Conservation (phyloP, 2,113 vertebrate genomes). For the Nibea coibor region DNA sequence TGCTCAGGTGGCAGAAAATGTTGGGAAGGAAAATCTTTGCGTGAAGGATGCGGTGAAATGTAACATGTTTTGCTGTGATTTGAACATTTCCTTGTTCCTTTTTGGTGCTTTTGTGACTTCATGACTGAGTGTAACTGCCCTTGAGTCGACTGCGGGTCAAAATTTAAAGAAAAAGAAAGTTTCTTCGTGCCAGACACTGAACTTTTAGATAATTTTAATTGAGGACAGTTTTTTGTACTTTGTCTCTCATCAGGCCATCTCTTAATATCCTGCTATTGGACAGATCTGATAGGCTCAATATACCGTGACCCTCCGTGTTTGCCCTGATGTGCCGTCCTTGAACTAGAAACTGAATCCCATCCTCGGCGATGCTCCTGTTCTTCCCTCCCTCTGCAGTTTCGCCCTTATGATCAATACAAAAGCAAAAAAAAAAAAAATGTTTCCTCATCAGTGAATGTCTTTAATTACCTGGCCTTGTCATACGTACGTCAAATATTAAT, state of each 20-base stretch:
- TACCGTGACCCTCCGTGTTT: conserved; percentile 32
- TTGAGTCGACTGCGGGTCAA: not conserved
- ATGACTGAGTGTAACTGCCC: not conserved
- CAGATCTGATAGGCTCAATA: conserved; percentile 39
- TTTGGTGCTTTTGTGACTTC: conserved; percentile 1
- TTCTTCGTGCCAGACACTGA: not conserved
- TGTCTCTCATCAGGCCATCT: conserved; percentile 42
- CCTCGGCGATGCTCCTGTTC: conserved; percentile 15
- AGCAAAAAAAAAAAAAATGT: not conserved
- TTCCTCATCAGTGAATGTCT: not conserved
- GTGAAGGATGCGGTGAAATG: not conserved
- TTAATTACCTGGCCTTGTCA: not conserved
- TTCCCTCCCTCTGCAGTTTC: conserved; percentile 15
- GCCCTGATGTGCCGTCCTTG: conserved; percentile 53
- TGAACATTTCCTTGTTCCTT: not conserved
- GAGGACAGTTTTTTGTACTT: conserved; percentile 18
- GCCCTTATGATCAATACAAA: conserved; percentile 20
- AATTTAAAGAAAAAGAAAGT: not conserved
- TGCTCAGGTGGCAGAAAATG: conserved; percentile 25
- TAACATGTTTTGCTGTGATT: not conserved
- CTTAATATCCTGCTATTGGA: conserved; percentile 53
- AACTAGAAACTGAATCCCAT: conserved; percentile 59
- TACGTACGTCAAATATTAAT: not conserved
- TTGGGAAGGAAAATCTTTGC: conserved; percentile 7
- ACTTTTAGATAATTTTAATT: conserved; percentile 49